These are phyloP conservation scores for Heliothis virescens DNA, from an alignment of 1,140 invertebrate species.

Conservation along the genomic window DNA sequence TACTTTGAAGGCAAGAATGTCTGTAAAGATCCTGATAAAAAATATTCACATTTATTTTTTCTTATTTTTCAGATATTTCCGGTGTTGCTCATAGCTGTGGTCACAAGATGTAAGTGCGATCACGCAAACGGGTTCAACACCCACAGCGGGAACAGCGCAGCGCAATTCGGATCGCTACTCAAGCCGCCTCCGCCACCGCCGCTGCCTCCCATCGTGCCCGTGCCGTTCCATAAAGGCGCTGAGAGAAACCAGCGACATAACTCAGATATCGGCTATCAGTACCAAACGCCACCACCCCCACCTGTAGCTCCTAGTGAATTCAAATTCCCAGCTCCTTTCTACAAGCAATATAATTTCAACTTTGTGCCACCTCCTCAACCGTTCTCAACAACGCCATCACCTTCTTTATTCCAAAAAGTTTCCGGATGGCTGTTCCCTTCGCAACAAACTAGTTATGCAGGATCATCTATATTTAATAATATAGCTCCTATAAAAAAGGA, in stretches of 20 bases:
- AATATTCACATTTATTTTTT: not conserved
- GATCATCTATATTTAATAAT: slow-evolving; percentile 59
- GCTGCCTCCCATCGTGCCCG: slow-evolving; percentile 66
- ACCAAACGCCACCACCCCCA: slow-evolving; percentile 64
- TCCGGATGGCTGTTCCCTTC: slow-evolving; percentile 83
- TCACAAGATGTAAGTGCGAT: slow-evolving; percentile 68
- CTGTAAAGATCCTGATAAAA: not conserved
- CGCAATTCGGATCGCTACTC: slow-evolving; percentile 70
- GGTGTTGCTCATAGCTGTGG: slow-evolving; percentile 64
- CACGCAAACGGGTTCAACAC: slow-evolving; percentile 59
- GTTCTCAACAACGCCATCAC: slow-evolving; percentile 77
- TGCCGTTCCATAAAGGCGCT: slow-evolving; percentile 74
- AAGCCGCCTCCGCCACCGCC: slow-evolving; percentile 76
- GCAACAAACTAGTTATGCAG: slow-evolving; percentile 66
- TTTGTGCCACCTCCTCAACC: slow-evolving; percentile 80
- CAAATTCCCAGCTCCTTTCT: slow-evolving; percentile 81
- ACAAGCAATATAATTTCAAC: slow-evolving; percentile 83
- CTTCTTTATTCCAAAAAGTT: slow-evolving; percentile 82
- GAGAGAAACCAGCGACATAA: slow-evolving; percentile 69
- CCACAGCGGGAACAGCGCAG: slow-evolving; percentile 60
- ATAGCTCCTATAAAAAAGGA: slow-evolving; percentile 80
- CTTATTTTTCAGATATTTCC: slow-evolving; percentile 72
- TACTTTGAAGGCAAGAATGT: not conserved
- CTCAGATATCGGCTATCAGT: slow-evolving; percentile 65
- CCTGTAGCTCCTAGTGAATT: slow-evolving; percentile 63